These are phyloP conservation scores for Drosophila willistoni DNA, from an alignment of 1,140 invertebrate genomes.

Conservation along the genomic window DNA sequence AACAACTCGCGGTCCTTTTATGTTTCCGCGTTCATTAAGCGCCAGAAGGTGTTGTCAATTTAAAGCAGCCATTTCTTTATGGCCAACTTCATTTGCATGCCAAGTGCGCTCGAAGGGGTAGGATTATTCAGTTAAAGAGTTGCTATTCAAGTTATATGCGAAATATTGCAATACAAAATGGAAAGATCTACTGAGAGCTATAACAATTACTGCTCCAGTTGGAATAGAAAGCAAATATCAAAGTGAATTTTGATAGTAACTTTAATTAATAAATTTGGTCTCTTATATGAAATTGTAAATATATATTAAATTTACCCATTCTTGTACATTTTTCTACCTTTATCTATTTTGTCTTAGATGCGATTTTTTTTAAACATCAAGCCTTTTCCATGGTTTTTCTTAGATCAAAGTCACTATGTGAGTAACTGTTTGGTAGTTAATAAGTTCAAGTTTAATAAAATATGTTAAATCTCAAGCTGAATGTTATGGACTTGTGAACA, in stretches of 20 bases:
- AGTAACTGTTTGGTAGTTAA: too few relatives aligned
- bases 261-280: too few relatives aligned
- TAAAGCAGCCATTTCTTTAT: constrained; percentile 7
- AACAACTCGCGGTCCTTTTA: constrained; percentile 1
- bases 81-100: constrained; percentile 33
- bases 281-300: too few relatives aligned
- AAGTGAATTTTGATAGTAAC: neutral
- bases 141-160: constrained; percentile 50
- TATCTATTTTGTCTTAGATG: too few relatives aligned
- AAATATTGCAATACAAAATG: constrained; percentile 23
- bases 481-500: too few relatives aligned
- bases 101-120: constrained; percentile 8
- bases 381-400: too few relatives aligned
- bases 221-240: neutral
- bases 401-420: too few relatives aligned
- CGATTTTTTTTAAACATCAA: too few relatives aligned
- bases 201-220: neutral
- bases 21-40: constrained; percentile 51
- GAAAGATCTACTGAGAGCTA: neutral
- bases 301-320: too few relatives aligned
- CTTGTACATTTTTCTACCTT: too few relatives aligned
- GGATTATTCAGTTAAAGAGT: constrained; percentile 28
- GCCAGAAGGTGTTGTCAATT: constrained; percentile 61
- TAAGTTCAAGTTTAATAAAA: too few relatives aligned
- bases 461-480: too few relatives aligned